Evolutionary conservation across 2,888 invertebrate genomes (phyloP).

Genomic region (Phalera bucephala): DNA sequence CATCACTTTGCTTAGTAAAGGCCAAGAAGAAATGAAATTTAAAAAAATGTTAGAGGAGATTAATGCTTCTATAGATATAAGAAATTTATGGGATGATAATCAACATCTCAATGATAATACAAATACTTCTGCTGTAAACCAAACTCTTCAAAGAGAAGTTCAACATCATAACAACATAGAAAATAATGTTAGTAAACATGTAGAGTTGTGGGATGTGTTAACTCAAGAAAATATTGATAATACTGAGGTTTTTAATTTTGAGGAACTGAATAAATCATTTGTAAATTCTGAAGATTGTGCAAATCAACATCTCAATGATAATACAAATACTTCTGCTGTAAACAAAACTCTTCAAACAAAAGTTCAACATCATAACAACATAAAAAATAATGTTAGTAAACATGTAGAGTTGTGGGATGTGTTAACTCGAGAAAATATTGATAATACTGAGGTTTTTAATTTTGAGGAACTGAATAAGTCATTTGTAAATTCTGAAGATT

Average conservation of each 20-base stretch:
- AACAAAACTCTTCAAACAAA: background rate
- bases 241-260: slow-evolving; percentile 31
- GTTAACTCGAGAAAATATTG: slow-evolving; percentile 25
- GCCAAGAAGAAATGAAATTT: slow-evolving; percentile 84
- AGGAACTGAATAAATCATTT: slow-evolving; percentile 37
- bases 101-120: slow-evolving; percentile 20
- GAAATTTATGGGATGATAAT: slow-evolving; percentile 50
- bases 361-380: background rate
- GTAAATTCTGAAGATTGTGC: too few relatives aligned
- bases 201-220: slow-evolving; percentile 43
- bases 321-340: slow-evolving; percentile 7
- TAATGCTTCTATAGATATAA: slow-evolving; percentile 60
- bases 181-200: slow-evolving; percentile 13
- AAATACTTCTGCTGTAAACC: slow-evolving; percentile 3
- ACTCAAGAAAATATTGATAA: slow-evolving; percentile 20
- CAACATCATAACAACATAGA: background rate
- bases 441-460: slow-evolving; percentile 17
- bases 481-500: too few relatives aligned
- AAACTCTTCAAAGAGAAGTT: background rate
- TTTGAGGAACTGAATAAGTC: slow-evolving; percentile 42
- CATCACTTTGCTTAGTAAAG: slow-evolving; percentile 87
- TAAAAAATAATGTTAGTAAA: slow-evolving; percentile 10
- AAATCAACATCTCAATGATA: slow-evolving; percentile 25
- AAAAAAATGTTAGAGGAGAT: slow-evolving; percentile 81
- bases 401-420: slow-evolving; percentile 40